These are phyloP conservation scores for Euura saliciscinereae DNA, from an alignment of 1,140 invertebrate genomes.

Conservation along the genomic window DNA sequence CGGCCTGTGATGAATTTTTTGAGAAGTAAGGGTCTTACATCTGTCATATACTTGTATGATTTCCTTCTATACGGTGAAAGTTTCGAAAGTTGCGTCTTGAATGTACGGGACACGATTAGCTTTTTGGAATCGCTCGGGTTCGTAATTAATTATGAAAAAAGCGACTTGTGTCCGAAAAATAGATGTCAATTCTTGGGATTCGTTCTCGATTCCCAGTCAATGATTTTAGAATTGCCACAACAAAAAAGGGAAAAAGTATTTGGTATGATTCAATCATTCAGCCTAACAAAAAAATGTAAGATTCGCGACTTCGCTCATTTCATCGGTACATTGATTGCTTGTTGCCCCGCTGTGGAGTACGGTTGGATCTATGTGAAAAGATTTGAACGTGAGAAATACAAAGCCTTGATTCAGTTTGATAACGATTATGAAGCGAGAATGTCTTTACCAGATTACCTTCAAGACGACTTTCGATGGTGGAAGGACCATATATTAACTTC, in stretches of 20 bases:
- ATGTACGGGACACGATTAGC: slow-evolving; percentile 10
- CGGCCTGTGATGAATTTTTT: slow-evolving; percentile 25
- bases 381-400: too few relatives aligned
- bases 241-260: slow-evolving; percentile 24
- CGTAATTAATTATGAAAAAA: slow-evolving; percentile 28
- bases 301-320: too few relatives aligned
- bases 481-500: background rate
- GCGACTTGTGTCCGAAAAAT: slow-evolving; percentile 20
- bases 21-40: slow-evolving; percentile 17
- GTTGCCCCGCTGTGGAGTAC: too few relatives aligned
- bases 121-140: slow-evolving; percentile 29
- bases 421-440: slow-evolving; percentile 23
- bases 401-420: slow-evolving; percentile 11
- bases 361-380: too few relatives aligned
- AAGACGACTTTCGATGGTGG: slow-evolving; percentile 10
- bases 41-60: slow-evolving; percentile 21
- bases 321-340: slow-evolving; percentile 28
- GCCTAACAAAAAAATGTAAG: too few relatives aligned
- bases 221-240: slow-evolving; percentile 19
- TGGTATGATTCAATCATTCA: too few relatives aligned
- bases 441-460: background rate
- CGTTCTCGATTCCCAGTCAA: slow-evolving; percentile 24
- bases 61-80: slow-evolving; percentile 12
- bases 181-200: slow-evolving; percentile 32
- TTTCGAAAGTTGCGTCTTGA: slow-evolving; percentile 7